A percentile compares a stretch with the other conserved stretches of the same genome.
Conservation (phyloP, 2,113 vertebrate genomes). For the Formicarius rufipectus region DNA sequence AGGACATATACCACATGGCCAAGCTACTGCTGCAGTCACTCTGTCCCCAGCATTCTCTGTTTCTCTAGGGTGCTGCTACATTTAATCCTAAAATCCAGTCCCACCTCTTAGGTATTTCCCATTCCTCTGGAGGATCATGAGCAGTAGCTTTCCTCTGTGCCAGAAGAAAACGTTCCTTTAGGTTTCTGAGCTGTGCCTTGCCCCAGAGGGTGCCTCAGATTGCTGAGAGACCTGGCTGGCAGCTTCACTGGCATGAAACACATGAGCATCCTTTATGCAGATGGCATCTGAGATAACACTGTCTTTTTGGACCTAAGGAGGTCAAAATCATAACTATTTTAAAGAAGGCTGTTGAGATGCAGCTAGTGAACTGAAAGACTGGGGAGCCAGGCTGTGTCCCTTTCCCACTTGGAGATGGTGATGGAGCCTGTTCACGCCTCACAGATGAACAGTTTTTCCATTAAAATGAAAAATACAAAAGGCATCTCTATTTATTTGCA, state of each 20-base stretch:
- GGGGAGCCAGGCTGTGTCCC: neutral
- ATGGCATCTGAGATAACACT: neutral
- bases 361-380: neutral
- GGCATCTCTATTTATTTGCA: neutral
- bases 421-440: neutral
- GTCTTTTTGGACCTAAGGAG: neutral
- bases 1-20: accelerated
- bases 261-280: neutral
- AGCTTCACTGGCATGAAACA: neutral
- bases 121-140: neutral
- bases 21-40: neutral
- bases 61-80: neutral
- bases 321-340: neutral
- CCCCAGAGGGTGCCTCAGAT: neutral
- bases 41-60: neutral
- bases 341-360: neutral
- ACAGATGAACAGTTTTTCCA: neutral
- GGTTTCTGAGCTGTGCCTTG: neutral
- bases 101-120: neutral
- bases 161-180: neutral
- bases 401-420: neutral
- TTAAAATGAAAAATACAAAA: neutral
- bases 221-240: neutral
- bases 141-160: neutral
- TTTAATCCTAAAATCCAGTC: neutral